Evolutionary conservation across 2,113 vertebrate species (phyloP), one percentile per base, ranked within the genome.

Genomic region (Mellivora capensis): DNA sequence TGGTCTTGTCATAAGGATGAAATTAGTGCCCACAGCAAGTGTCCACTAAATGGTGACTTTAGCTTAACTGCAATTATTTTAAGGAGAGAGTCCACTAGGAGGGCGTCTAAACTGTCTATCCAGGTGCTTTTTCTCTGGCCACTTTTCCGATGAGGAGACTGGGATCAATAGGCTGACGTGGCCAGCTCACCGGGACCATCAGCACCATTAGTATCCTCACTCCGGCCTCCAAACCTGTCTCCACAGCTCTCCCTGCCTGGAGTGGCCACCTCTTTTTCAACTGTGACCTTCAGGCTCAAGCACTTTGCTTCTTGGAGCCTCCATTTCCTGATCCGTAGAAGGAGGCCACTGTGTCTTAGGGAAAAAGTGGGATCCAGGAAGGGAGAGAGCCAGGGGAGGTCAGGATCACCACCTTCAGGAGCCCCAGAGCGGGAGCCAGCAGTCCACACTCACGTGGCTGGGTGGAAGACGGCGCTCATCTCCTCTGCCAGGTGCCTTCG

Each of bases 401-500:
- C 44, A 9, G 54, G 52, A 25, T 52, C 69, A 0, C 23, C 57
- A 0, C 3, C 20, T 34, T 44, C 31, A 7, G 6, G 9, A 79
- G 74, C 54, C 6, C 0, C 1, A 10, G 31, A 2, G 49, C 6
- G 3, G 14, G 2, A 1, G 12, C 10, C 4, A 0, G 57, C 14
- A 6, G 54, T 37, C 4, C 18, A 1, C 62, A 59, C 97, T 98
- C 97, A 99, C 99, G 98, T 99, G 97, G 98, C 98, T 0, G 98
- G 95, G 80, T 97, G 98, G 89, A 99, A 98, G 31, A 99, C 72
- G 31, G 94, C 97, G 34, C 98, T 99, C 98, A 99, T 99, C 98
- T 99, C 99, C 93, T 99, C 99, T 0, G 98, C 98, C 49, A 99
- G 99, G 97, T 99, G 99, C 44, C 99, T 98, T 27, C 99, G 98